Percentiles rank a stretch among this genome's conserved stretches.
phyloP scores from a whole-genome alignment of 2,113 vertebrate genomes.

The Callaeas wilsoni region DNA sequence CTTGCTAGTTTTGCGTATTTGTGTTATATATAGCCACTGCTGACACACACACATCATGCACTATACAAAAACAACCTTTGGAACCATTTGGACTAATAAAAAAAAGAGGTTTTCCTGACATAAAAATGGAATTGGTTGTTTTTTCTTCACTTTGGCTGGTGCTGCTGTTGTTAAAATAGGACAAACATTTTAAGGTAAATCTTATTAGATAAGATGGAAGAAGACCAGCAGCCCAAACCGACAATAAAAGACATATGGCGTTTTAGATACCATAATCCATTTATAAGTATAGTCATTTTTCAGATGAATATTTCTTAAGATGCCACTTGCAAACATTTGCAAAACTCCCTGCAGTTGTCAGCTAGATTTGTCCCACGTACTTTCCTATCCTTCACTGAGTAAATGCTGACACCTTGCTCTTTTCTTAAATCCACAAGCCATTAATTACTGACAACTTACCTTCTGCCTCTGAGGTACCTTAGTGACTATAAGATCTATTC shows the following conservation, averaged over 20 bases:
- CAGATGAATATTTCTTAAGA: constrained; percentile 28
- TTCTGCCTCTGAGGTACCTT: background rate
- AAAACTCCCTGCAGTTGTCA: constrained; percentile 23
- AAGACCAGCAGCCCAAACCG: background rate
- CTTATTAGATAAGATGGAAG: background rate
- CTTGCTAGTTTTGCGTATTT: background rate
- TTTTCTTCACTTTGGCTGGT: background rate
- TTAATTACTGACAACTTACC: constrained; percentile 21
- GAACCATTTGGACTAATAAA: background rate
- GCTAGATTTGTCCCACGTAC: background rate
- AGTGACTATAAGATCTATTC: background rate
- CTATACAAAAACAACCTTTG: background rate
- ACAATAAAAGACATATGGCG: background rate
- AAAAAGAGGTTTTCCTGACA: background rate
- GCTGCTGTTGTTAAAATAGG: background rate
- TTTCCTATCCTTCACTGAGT: background rate
- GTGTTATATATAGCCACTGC: background rate
- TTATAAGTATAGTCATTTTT: constrained; percentile 35
- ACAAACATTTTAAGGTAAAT: background rate
- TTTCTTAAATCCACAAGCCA: background rate
- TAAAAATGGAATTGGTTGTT: background rate
- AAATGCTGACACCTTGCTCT: constrained; percentile 33
- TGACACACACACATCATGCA: background rate
- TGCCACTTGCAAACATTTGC: constrained; percentile 37
- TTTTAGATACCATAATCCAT: constrained; percentile 41